These are phyloP conservation scores for Agrypnia vestita DNA, from an alignment of 1,140 invertebrate species.

Conservation along the genomic window DNA sequence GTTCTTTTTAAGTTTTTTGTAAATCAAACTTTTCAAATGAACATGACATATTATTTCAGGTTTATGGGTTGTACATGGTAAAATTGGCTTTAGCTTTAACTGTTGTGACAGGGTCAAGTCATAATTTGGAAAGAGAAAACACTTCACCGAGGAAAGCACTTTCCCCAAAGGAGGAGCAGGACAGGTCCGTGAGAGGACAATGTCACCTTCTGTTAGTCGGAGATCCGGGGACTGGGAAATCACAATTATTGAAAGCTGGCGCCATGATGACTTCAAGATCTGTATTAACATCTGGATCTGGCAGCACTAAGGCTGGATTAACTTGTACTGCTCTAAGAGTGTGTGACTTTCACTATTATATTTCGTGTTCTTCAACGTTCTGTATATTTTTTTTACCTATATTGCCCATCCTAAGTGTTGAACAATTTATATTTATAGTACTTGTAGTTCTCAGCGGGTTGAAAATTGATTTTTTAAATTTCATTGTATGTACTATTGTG, in stretches of 20 bases:
- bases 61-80: constrained; percentile 90
- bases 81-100: constrained; percentile 85
- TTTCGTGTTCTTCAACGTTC: too few relatives aligned
- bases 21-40: too few relatives aligned
- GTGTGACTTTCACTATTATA: constrained; percentile 56
- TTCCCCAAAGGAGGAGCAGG: constrained; percentile 56
- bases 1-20: too few relatives aligned
- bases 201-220: constrained; percentile 91
- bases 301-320: constrained; percentile 90
- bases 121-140: constrained; percentile 63
- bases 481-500: too few relatives aligned
- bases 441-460: too few relatives aligned
- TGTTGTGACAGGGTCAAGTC: constrained; percentile 70
- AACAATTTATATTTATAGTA: too few relatives aligned
- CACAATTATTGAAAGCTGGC: constrained; percentile 87
- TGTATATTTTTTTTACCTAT: too few relatives aligned
- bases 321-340: constrained; percentile 91
- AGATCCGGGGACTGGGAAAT: constrained; percentile 92
- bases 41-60: constrained; percentile 70
- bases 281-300: constrained; percentile 89
- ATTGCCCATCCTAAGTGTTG: too few relatives aligned
- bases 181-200: constrained; percentile 78
- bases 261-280: constrained; percentile 83
- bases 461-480: too few relatives aligned
- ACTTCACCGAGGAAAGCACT: constrained; percentile 60